Evolutionary conservation across 2,797 vertebrate species (phyloP), one percentile per base, ranked within the genome.

Genomic region (Tenualosa ilisha): DNA sequence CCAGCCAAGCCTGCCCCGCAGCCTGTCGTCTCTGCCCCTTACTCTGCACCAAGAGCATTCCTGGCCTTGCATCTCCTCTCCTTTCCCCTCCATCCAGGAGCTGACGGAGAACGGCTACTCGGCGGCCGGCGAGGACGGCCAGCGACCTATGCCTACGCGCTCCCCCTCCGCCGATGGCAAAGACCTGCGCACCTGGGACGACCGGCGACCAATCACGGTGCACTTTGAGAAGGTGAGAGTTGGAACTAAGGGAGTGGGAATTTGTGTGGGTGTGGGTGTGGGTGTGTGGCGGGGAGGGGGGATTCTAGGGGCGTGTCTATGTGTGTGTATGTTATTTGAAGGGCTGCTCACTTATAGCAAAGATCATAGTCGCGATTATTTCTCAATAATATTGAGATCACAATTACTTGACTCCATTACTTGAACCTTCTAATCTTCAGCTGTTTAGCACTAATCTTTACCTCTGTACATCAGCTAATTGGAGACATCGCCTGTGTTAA

Each of bases 141-240:
- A 93, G 1, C 94, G 95, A 0, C 92, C 91, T 90, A 4, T 56
- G 53, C 96, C 96, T 0, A 81, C 96, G 0, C 87, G 95, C 84
- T 95, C 96, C 0, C 72, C 95, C 0, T 83, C 94, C 81, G 87
- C 81, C 0, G 94, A 97, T 11, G 94, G 95, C 88, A 97, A 95
- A 87, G 97, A 97, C 6, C 82, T 92, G 1, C 92, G 92, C 17
- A 89, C 93, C 61, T 93, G 92, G 91, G 97, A 98, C 15, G 96
- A 97, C 85, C 95, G 96, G 53, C 92, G 96, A 79, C 97, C 98
- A 31, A 96, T 98, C 93, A 97, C 97, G 3, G 96, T 98, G 46
- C 97, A 98, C 89, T 98, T 98, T 88, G 98, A 97, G 86, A 97
- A 98, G 97, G 97, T 98, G 91, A 37, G 96, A 40, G 6, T 20